A percentile compares a stretch with the other conserved stretches of the same genome.
Conservation (phyloP, 2,888 invertebrate species). For the Lacanobia wlatinum region DNA sequence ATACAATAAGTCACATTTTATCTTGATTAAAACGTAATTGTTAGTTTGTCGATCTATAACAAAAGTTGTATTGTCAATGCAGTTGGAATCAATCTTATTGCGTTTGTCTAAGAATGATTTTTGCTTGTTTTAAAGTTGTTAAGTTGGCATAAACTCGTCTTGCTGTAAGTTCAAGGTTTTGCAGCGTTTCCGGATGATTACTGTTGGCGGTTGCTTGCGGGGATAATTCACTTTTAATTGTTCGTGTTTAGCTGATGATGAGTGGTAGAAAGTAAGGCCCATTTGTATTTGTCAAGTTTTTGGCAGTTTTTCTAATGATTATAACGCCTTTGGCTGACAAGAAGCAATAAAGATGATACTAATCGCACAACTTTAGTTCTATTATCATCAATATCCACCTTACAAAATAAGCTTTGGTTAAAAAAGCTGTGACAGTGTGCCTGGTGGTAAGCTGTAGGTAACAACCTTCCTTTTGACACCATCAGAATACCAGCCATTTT, state of each 20-base stretch:
- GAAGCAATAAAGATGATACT: background rate
- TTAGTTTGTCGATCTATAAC: slow-evolving; percentile 21
- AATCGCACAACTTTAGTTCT: too few species aligned
- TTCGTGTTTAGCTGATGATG: slow-evolving; percentile 32
- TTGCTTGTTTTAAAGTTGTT: slow-evolving; percentile 54
- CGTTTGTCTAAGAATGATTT: slow-evolving; percentile 30
- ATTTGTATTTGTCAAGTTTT: slow-evolving; percentile 46
- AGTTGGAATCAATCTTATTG: slow-evolving; percentile 10
- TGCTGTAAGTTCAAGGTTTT: slow-evolving; percentile 77
- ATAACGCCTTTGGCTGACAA: slow-evolving; percentile 9
- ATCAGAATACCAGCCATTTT: too few species aligned
- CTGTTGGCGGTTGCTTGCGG: slow-evolving; percentile 59
- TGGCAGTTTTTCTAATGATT: background rate
- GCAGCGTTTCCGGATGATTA: slow-evolving; percentile 68
- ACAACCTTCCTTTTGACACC: too few species aligned
- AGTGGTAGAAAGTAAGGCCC: slow-evolving; percentile 40
- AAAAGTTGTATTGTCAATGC: slow-evolving; percentile 21
- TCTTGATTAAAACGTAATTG: slow-evolving; percentile 8
- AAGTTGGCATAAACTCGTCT: slow-evolving; percentile 62
- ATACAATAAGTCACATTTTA: slow-evolving; percentile 29
- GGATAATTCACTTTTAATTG: slow-evolving; percentile 63
- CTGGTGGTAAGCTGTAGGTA: too few species aligned
- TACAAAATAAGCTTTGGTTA: too few species aligned
- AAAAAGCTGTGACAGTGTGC: too few species aligned
- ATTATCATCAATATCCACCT: too few species aligned